Conservation (phyloP, 2,797 vertebrate genomes). For the Falco columbarius region DNA sequence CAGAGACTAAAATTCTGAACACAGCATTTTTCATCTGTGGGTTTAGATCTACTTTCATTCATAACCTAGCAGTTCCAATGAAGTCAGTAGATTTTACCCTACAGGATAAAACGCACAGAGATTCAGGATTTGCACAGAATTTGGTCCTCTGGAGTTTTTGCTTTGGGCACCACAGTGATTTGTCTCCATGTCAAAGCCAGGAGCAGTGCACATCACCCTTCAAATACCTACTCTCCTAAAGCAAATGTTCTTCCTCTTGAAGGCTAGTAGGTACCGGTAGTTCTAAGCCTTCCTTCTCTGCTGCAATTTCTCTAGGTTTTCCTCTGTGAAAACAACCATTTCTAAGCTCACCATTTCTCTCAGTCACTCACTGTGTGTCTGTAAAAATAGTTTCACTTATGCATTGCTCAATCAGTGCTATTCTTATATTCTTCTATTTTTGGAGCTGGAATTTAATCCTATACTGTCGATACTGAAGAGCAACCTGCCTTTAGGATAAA, state of each 20-base stretch:
- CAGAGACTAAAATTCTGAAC: neutral
- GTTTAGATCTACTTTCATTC: neutral
- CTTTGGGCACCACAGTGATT: neutral
- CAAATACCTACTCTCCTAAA: neutral
- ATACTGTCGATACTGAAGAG: no score
- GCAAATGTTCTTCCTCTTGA: neutral
- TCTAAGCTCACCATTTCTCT: neutral
- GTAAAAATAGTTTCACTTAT: conserved; percentile 12
- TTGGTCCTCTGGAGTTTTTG: neutral
- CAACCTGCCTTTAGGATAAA: no score
- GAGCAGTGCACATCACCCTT: neutral
- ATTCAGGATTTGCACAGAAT: neutral
- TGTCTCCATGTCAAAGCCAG: neutral
- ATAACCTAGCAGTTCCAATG: neutral
- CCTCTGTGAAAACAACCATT: neutral
- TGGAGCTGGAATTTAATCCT: neutral
- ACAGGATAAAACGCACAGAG: neutral
- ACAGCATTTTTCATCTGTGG: neutral
- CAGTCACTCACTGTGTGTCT: neutral
- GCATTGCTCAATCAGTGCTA: neutral
- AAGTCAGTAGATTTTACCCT: neutral
- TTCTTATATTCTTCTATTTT: conserved; percentile 11
- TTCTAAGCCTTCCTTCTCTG: neutral
- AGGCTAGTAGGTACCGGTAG: neutral
- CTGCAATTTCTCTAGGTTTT: neutral